Base-by-base conservation (phyloP, 2,113 vertebrate species). In the Elanus axillaris region DNA sequence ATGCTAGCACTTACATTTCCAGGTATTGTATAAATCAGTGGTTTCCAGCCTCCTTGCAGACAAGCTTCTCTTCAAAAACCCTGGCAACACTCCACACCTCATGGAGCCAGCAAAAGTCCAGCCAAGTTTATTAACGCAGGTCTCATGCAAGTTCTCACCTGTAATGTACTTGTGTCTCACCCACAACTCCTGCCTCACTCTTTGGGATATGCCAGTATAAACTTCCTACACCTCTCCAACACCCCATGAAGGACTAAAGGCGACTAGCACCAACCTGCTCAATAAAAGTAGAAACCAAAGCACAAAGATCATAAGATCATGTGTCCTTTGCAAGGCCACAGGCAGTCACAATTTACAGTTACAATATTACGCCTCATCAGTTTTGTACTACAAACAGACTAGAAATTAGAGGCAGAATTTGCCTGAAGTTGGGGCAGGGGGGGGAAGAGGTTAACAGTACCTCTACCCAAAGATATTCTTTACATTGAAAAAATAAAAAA, bases 301-400 rank as follows among this genome's bases (percentile, higher is more conserved):
- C 43, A n/a, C 32, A n/a, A 32, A 55, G 38, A 53, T 2, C 19
- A 16, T 0, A 32, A 55, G 38, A 53, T 2, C 19, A 16, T 0
- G 3, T 11, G 22, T 23, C 66, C 29, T 85, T 16, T 31, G 7
- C 34, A 86, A 90, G 4, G 21, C 62, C 78, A 52, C 32, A n/a
- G 38, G 3, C 78, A 82, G 40, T 5, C 21, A 15, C 11, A 26
- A 60, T 76, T 69, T 32, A 34, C 29, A 82, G 19, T 36, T 72
- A n/a, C 3, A 59, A 1, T 34, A 13, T 19, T 59, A 23, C 10
- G 76, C 10, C 48, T 59, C 60, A 38, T 38, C 11, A 16, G 16
- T 68, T 73, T 74, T 59, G 27, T 26, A 16, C n/a, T 47, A 19
- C 13, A 75, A 58, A 71, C 8, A 58, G 50, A 60, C 14, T 1